A percentile compares a stretch with the other conserved stretches of the same genome.
phyloP scores from a whole-genome alignment of 1,140 invertebrate genomes.

The roundworm (Caenorhabditis elegans) region DNA sequence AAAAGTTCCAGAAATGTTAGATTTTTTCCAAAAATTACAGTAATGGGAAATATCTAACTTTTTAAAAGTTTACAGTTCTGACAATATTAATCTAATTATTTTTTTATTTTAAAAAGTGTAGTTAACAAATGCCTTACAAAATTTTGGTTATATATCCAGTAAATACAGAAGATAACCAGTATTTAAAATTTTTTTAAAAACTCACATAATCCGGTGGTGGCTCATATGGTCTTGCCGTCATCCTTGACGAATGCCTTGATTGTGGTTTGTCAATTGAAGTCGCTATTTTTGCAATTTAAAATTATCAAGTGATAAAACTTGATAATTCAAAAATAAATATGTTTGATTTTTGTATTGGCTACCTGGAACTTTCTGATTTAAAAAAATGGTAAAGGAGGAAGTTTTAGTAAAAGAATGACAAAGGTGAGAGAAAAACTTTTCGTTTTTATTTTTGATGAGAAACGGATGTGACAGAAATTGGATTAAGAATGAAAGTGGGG shows the following conservation, averaged over 20 bases:
- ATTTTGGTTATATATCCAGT: background rate
- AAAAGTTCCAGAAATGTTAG: no score
- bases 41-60: no score
- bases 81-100: no score
- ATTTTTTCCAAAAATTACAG: no score
- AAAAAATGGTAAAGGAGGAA: background rate
- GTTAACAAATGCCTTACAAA: no score
- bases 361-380: background rate
- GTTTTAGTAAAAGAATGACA: no score
- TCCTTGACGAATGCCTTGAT: background rate
- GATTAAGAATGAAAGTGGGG: no score
- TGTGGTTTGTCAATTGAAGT: background rate
- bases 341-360: conserved; percentile 2
- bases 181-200: background rate
- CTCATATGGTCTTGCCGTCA: conserved; percentile 26
- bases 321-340: background rate
- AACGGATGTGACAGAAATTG: no score
- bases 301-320: background rate
- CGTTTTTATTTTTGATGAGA: no score
- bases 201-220: conserved; percentile 46
- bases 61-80: no score
- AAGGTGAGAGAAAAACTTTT: background rate
- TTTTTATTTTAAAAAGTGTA: no score
- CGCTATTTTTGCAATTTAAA: background rate
- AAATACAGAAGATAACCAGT: background rate